Evolutionary conservation across 1,140 invertebrate species (phyloP), one percentile per base, ranked within the genome.

Genomic region (Polyergus mexicanus): DNA sequence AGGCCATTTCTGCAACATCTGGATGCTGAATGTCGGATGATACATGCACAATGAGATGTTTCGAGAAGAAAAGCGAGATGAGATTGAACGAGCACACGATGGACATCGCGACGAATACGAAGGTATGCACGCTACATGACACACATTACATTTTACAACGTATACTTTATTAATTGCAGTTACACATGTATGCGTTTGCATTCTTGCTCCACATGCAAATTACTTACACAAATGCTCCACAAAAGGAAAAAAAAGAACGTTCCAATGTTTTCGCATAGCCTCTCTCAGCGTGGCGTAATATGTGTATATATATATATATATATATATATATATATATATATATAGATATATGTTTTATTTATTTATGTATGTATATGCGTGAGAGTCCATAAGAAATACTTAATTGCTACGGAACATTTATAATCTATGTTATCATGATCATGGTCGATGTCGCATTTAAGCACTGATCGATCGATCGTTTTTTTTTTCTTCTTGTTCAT

Each of bases 81-180:
- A 41, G 22, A 22, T 44, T 22, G 16, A 19, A 71, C 51, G 11
- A 58, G 19, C 16, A 28, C 22, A 38, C 4, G 22, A 28, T 19
- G 28, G 47, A 51, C 47, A 51, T 11, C 10, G 11, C 47, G 13
- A 72, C 16, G 47, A 44, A 22, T n/a, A 60, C n/a, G 11, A 10
- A 60, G 25, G 56, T 83, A 83, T 58, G 54, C 13, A 83, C 19
- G 66, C 68, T 74, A 58, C 19, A 60, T 32, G 54, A 32, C 22
- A 83, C 22, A 83, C 54, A 32, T 76, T 77, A 77, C 47, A 84
- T 68, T 84, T 86, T 86, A 65, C 38, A 83, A 86, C 65, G 85
- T 69, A 86, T 75, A 86, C 62, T 86, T 86, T 86, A 86, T 86
- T 86, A 86, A 74, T 84, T 83, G 69, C 58, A 84, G 60, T 84